Evolutionary conservation across 2,113 vertebrate species (phyloP).

Genomic region (Phodopus roborovskii): DNA sequence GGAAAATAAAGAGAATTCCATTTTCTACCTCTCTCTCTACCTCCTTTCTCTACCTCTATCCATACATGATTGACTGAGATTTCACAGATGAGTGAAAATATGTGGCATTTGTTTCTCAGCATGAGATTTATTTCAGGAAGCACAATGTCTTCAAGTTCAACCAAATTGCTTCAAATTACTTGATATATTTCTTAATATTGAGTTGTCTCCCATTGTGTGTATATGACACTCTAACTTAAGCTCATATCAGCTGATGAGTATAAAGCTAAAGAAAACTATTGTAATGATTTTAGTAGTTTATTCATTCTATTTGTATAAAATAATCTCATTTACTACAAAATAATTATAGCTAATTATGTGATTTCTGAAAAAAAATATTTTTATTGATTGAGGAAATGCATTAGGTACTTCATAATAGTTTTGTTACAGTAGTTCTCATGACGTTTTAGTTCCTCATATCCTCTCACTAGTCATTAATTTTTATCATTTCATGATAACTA

Average conservation of each 20-base stretch:
- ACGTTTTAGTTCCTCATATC: background rate
- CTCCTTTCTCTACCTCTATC: background rate
- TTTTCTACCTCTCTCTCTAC: background rate
- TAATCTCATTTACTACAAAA: background rate
- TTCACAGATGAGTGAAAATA: background rate
- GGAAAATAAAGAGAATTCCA: background rate
- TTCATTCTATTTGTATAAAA: background rate
- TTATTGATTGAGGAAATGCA: background rate
- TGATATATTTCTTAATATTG: background rate
- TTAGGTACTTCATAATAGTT: background rate
- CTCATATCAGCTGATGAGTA: no score
- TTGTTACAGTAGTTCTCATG: background rate
- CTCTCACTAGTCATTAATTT: no score
- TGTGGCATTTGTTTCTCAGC: background rate
- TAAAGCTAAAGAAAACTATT: background rate
- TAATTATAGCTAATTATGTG: background rate
- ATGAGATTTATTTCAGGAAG: background rate
- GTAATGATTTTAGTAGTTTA: background rate
- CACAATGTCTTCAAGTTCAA: background rate
- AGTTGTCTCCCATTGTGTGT: no score
- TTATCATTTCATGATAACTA: background rate
- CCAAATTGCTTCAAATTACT: background rate
- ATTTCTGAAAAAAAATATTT: background rate
- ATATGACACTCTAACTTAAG: no score
- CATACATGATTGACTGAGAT: background rate